phyloP scores from a whole-genome alignment of 1,140 invertebrate genomes.

The Hypothenemus hampei region DNA sequence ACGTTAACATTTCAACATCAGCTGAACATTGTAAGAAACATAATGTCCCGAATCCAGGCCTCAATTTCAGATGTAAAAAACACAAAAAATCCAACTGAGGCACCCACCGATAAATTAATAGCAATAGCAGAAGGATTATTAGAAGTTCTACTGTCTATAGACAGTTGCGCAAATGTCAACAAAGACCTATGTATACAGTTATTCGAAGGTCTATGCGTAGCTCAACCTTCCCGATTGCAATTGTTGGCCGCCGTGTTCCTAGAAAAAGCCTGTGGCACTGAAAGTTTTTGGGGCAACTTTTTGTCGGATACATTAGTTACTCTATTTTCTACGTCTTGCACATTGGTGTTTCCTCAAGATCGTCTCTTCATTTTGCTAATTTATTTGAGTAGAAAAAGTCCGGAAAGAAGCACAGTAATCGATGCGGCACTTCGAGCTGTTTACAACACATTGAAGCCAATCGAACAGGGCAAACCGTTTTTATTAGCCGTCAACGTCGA shows the following conservation, averaged over 20 bases:
- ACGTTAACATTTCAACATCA: slow-evolving; percentile 76
- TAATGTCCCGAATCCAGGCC: slow-evolving; percentile 63
- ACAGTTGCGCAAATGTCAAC: slow-evolving; percentile 59
- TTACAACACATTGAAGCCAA: slow-evolving; percentile 51
- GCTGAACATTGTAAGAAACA: slow-evolving; percentile 68
- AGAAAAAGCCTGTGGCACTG: slow-evolving; percentile 71
- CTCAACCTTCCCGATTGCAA: slow-evolving; percentile 54
- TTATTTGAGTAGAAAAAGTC: slow-evolving; percentile 78
- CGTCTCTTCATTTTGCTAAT: slow-evolving; percentile 82
- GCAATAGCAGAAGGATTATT: slow-evolving; percentile 74
- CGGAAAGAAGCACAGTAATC: slow-evolving; percentile 57
- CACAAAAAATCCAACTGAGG: neutral
- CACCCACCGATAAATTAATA: slow-evolving; percentile 68
- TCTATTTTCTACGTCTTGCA: slow-evolving; percentile 74
- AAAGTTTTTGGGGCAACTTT: slow-evolving; percentile 85
- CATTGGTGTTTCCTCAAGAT: slow-evolving; percentile 77
- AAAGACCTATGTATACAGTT: slow-evolving; percentile 60
- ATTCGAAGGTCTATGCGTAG: slow-evolving; percentile 65
- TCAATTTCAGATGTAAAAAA: slow-evolving; percentile 6
- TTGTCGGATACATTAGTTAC: slow-evolving; percentile 72
- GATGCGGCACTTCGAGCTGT: slow-evolving; percentile 59
- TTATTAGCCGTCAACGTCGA: slow-evolving; percentile 51
- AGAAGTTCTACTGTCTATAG: slow-evolving; percentile 69
- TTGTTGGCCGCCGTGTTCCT: slow-evolving; percentile 69
- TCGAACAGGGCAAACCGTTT: slow-evolving; percentile 48